Evolutionary conservation across 2,888 invertebrate genomes (phyloP).

Genomic region (Pammene aurita): DNA sequence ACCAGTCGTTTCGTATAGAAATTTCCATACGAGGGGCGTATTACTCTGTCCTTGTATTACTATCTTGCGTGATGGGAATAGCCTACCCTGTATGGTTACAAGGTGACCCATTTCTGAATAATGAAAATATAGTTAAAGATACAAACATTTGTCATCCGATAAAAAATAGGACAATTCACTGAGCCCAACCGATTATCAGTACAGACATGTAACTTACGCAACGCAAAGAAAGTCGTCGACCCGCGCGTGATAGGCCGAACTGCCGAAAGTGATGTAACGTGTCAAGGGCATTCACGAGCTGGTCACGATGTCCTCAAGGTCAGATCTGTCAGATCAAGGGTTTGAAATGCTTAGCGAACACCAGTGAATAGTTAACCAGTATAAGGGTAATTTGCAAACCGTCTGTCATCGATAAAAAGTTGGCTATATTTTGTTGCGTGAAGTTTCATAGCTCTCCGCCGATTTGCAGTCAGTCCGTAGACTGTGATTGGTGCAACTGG

Average conservation of each 20-base stretch:
- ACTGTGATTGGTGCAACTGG: too few species aligned
- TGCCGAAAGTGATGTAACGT: constrained; percentile 31
- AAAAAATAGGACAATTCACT: neutral
- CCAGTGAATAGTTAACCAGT: too few species aligned
- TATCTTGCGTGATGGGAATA: too few species aligned
- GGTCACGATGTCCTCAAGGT: constrained; percentile 34
- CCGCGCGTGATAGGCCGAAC: constrained; percentile 27
- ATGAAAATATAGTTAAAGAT: too few species aligned
- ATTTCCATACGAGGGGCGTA: too few species aligned
- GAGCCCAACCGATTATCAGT: neutral
- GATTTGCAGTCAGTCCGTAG: neutral
- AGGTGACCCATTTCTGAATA: too few species aligned
- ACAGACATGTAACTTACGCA: constrained; percentile 9
- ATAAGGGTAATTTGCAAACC: too few species aligned
- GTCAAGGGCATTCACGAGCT: constrained; percentile 29
- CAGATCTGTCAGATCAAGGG: constrained; percentile 11
- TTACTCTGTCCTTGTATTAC: too few species aligned
- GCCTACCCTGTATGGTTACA: too few species aligned
- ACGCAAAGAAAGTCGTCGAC: constrained; percentile 31
- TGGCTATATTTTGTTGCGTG: neutral
- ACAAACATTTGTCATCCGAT: neutral
- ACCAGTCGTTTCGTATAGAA: too few species aligned
- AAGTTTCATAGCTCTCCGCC: neutral
- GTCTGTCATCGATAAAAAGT: too few species aligned
- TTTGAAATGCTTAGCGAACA: too few species aligned